A percentile compares a stretch with the other conserved stretches of the same genome.
phyloP scores from a whole-genome alignment of 30 jellyfish, hydroid and myxozoan species.

The Catostylus mosaicus region DNA sequence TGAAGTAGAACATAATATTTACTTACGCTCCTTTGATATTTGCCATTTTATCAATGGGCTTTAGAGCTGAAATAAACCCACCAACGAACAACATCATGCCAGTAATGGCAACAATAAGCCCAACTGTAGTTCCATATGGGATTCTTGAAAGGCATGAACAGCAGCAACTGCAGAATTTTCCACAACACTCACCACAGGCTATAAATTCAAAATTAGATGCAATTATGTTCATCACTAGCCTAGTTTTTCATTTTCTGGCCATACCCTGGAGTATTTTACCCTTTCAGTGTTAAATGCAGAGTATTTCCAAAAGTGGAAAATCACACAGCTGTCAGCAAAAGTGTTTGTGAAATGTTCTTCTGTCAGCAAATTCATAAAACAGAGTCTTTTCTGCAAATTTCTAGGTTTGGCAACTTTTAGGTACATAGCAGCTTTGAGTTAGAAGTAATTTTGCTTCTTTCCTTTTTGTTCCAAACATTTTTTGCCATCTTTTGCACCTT shows the following conservation, averaged over 20 bases:
- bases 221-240: background rate
- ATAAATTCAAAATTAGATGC: background rate
- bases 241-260: background rate
- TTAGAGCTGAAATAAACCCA: conserved; percentile 43
- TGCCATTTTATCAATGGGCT: conserved; percentile 43
- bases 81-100: conserved; percentile 63
- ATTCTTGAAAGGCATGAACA: conserved; percentile 66
- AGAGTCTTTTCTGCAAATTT: too few relatives aligned
- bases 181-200: conserved; percentile 58
- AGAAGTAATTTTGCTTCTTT: too few relatives aligned
- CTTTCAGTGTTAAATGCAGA: too few relatives aligned
- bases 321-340: too few relatives aligned
- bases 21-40: conserved; percentile 73
- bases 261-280: too few relatives aligned
- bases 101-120: conserved; percentile 34
- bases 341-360: too few relatives aligned
- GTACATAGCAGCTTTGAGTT: too few relatives aligned
- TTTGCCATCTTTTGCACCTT: too few relatives aligned
- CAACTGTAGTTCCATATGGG: conserved; percentile 68
- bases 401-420: too few relatives aligned
- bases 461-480: too few relatives aligned
- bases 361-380: too few relatives aligned
- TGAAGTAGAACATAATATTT: background rate
- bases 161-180: conserved; percentile 52
- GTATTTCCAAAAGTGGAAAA: too few relatives aligned